These are phyloP conservation scores for Embiotoca jacksoni DNA, from an alignment of 2,113 vertebrate species.

Conservation along the genomic window DNA sequence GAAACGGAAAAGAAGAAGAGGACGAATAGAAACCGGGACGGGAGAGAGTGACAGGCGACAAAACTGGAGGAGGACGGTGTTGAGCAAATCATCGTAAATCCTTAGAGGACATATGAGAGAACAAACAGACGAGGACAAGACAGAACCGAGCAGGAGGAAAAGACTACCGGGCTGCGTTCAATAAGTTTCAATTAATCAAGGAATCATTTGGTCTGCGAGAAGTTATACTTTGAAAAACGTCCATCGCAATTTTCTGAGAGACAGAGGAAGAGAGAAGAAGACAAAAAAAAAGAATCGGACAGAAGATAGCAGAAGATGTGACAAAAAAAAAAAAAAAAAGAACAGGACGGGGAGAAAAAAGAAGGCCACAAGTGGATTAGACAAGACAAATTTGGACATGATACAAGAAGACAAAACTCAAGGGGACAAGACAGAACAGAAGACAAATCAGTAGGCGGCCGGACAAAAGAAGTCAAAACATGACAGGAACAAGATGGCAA, in stretches of 20 bases:
- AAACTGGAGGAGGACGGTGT: not conserved
- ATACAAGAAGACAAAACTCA: not conserved
- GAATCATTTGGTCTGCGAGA: not conserved
- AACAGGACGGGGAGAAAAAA: not conserved
- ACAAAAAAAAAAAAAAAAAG: no score
- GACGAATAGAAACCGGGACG: slow-evolving; percentile 3
- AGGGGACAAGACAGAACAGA: not conserved
- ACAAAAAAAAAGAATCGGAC: not conserved
- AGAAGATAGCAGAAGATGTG: not conserved
- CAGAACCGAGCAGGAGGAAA: not conserved
- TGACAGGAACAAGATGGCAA: not conserved
- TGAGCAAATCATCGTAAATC: not conserved
- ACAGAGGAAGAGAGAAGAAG: not conserved
- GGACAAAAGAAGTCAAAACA: not conserved
- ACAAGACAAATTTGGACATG: not conserved
- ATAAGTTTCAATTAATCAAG: not conserved
- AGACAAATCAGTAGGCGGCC: not conserved
- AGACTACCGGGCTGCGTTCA: not conserved
- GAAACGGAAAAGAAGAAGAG: slow-evolving; percentile 3
- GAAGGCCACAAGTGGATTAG: no score
- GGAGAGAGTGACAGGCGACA: not conserved
- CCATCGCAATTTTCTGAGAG: not conserved
- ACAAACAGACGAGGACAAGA: not conserved
- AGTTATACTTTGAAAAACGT: not conserved
- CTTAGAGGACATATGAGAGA: not conserved